These are phyloP conservation scores for Hirtodrosophila confusa DNA, from an alignment of 2,888 invertebrate genomes.

Conservation along the genomic window DNA sequence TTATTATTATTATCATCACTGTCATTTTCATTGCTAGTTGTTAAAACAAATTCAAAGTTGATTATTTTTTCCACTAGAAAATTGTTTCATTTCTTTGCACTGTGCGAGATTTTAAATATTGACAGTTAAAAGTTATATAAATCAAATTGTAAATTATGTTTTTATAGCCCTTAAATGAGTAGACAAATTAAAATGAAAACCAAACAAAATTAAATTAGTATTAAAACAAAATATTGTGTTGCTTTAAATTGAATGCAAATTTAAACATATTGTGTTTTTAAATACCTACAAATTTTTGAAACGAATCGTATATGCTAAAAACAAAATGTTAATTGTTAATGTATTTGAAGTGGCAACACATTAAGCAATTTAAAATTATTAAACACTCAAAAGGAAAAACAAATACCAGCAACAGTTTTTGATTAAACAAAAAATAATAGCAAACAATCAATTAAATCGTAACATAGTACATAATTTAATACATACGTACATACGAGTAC, in stretches of 20 bases:
- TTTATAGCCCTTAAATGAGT: constrained; percentile 48
- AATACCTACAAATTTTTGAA: constrained; percentile 37
- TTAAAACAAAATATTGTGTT: constrained; percentile 60
- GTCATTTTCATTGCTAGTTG: constrained; percentile 43
- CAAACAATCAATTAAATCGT: constrained; percentile 61
- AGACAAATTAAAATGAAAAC: constrained; percentile 41
- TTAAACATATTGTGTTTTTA: constrained; percentile 49
- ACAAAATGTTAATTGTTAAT: constrained; percentile 64
- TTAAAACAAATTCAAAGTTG: constrained; percentile 33
- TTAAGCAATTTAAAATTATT: constrained; percentile 53
- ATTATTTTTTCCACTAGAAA: constrained; percentile 36
- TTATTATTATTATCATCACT: constrained; percentile 25
- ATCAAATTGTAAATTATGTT: constrained; percentile 61
- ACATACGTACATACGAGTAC: constrained; percentile 33
- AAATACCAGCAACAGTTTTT: constrained; percentile 44
- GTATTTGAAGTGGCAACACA: constrained; percentile 55
- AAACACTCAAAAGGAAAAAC: constrained; percentile 25
- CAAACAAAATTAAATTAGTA: constrained; percentile 38
- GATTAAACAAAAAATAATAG: constrained; percentile 58
- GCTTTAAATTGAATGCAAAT: constrained; percentile 48
- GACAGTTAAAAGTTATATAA: constrained; percentile 32
- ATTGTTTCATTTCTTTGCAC: constrained; percentile 32
- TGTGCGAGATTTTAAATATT: constrained; percentile 40
- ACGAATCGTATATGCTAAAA: constrained; percentile 47
- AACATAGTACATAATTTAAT: constrained; percentile 51